Conservation (phyloP, 2,888 invertebrate genomes). For the Calephelis perditalis region DNA sequence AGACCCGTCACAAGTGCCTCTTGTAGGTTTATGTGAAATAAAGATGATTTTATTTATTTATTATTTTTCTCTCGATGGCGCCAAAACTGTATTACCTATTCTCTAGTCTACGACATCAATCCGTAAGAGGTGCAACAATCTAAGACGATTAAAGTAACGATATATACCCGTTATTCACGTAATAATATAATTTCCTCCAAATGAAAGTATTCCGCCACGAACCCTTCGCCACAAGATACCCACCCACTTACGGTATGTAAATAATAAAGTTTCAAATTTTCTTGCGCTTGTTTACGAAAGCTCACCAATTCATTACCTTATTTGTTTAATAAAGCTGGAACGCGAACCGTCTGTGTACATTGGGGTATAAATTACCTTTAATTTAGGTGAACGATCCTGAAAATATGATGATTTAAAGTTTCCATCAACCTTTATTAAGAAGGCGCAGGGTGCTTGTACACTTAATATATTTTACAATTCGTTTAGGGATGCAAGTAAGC, state of each 20-base stretch:
- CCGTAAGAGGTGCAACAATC: too few species aligned
- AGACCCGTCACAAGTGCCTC: too few species aligned
- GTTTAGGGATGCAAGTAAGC: neutral
- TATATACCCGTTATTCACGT: too few species aligned
- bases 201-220: neutral
- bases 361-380: constrained; percentile 73
- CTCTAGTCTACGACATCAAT: too few species aligned
- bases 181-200: neutral
- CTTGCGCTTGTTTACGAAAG: constrained; percentile 60
- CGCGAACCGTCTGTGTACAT: constrained; percentile 60
- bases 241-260: constrained; percentile 39
- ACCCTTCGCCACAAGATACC: constrained; percentile 33
- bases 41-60: too few species aligned
- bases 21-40: too few species aligned
- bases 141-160: too few species aligned
- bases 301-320: constrained; percentile 68
- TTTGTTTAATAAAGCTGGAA: constrained; percentile 71
- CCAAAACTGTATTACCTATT: too few species aligned
- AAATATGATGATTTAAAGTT: constrained; percentile 72
- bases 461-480: neutral
- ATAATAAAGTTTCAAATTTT: constrained; percentile 62
- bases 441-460: constrained; percentile 26
- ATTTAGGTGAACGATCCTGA: constrained; percentile 70
- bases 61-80: too few species aligned
- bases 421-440: constrained; percentile 63